Evolutionary conservation across 2,113 vertebrate genomes (phyloP).

Genomic region (Gallinago jamesoni): DNA sequence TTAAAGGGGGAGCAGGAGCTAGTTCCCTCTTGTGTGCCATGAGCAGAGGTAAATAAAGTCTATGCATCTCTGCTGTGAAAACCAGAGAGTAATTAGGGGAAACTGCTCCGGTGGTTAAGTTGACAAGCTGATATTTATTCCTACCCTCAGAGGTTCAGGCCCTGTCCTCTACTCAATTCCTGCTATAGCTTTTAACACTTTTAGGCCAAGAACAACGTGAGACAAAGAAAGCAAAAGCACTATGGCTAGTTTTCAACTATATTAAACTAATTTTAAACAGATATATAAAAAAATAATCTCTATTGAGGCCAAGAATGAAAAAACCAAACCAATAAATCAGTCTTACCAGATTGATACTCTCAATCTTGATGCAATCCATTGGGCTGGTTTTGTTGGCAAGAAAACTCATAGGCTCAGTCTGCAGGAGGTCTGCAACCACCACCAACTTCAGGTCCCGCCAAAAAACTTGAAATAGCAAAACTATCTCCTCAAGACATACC

Average conservation of each 20-base stretch:
- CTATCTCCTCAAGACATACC: accelerated
- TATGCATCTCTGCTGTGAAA: not conserved
- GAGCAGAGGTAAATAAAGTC: not conserved
- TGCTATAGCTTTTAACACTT: not conserved
- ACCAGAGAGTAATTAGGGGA: not conserved
- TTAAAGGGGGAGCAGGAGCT: not conserved
- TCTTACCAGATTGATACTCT: not conserved
- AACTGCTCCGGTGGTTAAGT: not conserved
- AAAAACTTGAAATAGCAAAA: not conserved
- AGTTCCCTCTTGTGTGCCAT: not conserved
- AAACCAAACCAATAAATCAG: not conserved
- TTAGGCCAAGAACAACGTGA: not conserved
- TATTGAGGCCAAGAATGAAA: not conserved
- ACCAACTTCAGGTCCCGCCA: not conserved
- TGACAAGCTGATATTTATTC: not conserved
- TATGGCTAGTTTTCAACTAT: not conserved
- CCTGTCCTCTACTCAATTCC: accelerated
- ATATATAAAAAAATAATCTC: not conserved
- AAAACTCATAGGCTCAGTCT: not conserved
- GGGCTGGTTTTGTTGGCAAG: not conserved
- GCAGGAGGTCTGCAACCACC: not conserved
- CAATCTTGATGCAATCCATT: not conserved
- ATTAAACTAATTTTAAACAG: not conserved
- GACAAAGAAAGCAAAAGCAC: not conserved
- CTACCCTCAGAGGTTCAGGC: not conserved